Base-by-base conservation (phyloP, 2,888 invertebrate species). In the Stenotaenia linearis region DNA sequence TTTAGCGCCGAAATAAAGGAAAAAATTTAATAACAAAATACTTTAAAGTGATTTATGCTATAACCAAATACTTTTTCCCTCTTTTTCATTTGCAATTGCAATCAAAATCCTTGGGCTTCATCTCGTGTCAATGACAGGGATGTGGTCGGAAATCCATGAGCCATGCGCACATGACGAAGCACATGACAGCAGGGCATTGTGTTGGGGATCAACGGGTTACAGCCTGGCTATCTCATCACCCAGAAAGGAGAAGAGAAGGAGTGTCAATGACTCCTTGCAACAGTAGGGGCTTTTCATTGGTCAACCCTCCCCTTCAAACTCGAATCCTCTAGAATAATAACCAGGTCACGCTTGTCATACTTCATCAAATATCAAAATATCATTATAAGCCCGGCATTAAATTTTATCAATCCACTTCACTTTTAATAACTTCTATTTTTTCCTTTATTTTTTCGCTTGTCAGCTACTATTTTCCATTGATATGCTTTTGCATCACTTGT, bases 151-250 rank as follows among this genome's bases (percentile, higher is more conserved):
- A 69, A 69, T 69, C 69, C 69, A 69, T 28, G 69, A 69, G 69
- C 25, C 69, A 28, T 69, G 2, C 28, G 23, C 69, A 69, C 25
- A 69, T 69, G 69, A 69, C 28, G 69, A 69, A 69, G 69, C 69
- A 28, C 28, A 69, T 69, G 69, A 69, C 69, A 69, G 69, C 12
- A 25, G 69, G 23, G 28, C 69, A 69, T 69, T 69, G 69, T 69
- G 69, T 69, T 69, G 69, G 69, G 69, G 69, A 69, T 69, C 69
- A 69, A 69, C 69, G 69, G 69, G 69, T 69, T 69, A 69, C 25
- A 69, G 69, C 69, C 69, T 1, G 28, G 15, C 69, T 69, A 69
- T 69, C 69, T 69, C 69, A 69, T 69, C 69, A 69, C 69, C 69
- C 69, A 69, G 69, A 69, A 69, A 69, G 69, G 69, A 23, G 25